Percentiles rank a stretch among this genome's conserved stretches.
These are phyloP conservation scores for Tholera decimalis DNA, from an alignment of 2,888 invertebrate genomes.

Conservation along the genomic window DNA sequence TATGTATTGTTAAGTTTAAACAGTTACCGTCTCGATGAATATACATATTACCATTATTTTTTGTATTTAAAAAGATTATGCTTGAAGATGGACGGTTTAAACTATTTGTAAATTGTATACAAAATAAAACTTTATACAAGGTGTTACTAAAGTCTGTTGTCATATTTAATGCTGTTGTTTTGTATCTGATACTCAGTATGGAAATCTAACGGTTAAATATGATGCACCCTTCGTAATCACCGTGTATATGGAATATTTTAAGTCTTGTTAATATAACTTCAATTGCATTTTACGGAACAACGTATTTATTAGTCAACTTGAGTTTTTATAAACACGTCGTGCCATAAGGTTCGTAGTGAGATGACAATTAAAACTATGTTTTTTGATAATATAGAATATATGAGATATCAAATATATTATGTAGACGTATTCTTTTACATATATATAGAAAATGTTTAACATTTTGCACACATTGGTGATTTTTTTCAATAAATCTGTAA, in stretches of 20 bases:
- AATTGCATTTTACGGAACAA: constrained; percentile 42
- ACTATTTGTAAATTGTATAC: background rate
- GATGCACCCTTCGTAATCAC: too few relatives aligned
- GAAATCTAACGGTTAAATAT: too few relatives aligned
- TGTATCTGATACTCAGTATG: too few relatives aligned
- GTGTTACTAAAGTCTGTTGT: too few relatives aligned
- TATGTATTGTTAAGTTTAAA: constrained; percentile 54
- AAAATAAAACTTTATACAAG: too few relatives aligned
- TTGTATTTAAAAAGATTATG: background rate
- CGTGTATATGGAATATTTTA: constrained; percentile 16
- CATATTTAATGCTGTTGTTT: too few relatives aligned
- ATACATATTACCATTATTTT: constrained; percentile 7
- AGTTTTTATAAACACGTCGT: constrained; percentile 46
- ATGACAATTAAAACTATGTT: constrained; percentile 14
- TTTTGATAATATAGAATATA: constrained; percentile 15
- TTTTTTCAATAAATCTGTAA: background rate
- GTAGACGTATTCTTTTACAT: constrained; percentile 57
- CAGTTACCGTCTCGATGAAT: constrained; percentile 16
- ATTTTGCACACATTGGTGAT: constrained; percentile 17
- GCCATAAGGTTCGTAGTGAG: constrained; percentile 59
- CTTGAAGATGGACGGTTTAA: background rate
- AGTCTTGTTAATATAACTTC: constrained; percentile 7
- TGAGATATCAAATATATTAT: background rate
- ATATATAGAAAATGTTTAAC: constrained; percentile 56
- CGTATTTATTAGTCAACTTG: constrained; percentile 7